Percentiles rank a stretch among this genome's conserved stretches.
Conservation (phyloP, 2,797 vertebrate species). For the Mastacembelus armatus region DNA sequence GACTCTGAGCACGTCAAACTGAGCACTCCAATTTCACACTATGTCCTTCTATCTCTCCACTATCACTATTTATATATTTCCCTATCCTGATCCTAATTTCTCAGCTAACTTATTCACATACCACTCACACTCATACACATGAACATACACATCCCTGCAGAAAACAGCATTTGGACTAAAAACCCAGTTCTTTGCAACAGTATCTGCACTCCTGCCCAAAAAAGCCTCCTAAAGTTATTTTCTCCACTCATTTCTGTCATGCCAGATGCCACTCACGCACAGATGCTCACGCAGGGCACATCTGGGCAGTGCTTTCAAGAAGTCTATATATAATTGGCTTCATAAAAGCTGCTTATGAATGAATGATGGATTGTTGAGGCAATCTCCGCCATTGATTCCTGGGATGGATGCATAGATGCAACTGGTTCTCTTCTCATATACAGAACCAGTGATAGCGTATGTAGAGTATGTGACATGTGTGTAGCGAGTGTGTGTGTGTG, state of each 20-base stretch:
- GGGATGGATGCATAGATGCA: conserved; percentile 33
- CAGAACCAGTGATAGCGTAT: conserved; percentile 7
- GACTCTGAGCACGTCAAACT: conserved; percentile 37
- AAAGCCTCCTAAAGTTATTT: conserved; percentile 43
- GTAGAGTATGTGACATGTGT: neutral
- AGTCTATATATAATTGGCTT: conserved; percentile 63
- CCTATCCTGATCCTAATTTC: conserved; percentile 35
- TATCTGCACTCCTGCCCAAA: conserved; percentile 31
- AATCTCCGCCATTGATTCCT: conserved; percentile 56
- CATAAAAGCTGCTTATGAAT: conserved; percentile 77
- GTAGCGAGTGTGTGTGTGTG: neutral
- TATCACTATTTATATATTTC: conserved; percentile 36
- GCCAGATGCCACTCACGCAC: conserved; percentile 57
- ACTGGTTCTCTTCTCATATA: conserved; percentile 21
- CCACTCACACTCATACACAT: conserved; percentile 6
- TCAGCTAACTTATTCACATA: conserved; percentile 31
- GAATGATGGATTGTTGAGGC: conserved; percentile 73
- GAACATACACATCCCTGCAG: conserved; percentile 27
- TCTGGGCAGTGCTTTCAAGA: conserved; percentile 64
- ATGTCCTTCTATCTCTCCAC: conserved; percentile 23
- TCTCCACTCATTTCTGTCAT: conserved; percentile 32
- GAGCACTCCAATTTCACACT: conserved; percentile 30
- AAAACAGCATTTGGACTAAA: conserved; percentile 44
- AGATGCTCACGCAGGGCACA: conserved; percentile 41
- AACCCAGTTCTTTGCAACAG: conserved; percentile 26